Evolutionary conservation across 2,113 vertebrate genomes (phyloP).

Genomic region (Lamprotornis superbus): DNA sequence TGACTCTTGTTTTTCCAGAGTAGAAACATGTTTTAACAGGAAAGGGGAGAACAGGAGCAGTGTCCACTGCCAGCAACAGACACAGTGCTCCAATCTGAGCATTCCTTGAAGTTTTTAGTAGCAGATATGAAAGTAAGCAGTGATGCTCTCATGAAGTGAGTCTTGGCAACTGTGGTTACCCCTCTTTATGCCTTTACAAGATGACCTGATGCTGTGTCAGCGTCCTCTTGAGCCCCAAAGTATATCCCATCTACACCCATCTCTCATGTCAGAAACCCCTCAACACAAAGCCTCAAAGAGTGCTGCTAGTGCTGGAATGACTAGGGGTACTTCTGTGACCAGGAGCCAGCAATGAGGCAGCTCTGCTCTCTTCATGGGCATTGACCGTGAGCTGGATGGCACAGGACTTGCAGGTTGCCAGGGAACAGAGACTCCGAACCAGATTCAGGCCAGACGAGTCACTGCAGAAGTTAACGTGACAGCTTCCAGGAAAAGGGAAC

Average conservation of each 20-base stretch:
- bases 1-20: background rate
- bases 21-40: background rate
- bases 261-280: background rate
- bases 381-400: background rate
- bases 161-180: conserved; percentile 34
- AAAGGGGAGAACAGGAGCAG: conserved; percentile 14
- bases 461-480: conserved; percentile 29
- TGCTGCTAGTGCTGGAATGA: conserved; percentile 37
- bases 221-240: background rate
- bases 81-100: background rate
- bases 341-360: conserved; percentile 10
- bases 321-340: background rate
- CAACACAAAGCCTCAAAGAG: conserved; percentile 43
- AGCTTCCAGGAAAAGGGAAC: conserved; percentile 54
- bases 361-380: conserved; percentile 45
- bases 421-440: conserved; percentile 26
- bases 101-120: conserved; percentile 13
- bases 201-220: background rate
- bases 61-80: conserved; percentile 74
- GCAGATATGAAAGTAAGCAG: conserved; percentile 10
- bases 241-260: background rate
- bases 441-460: conserved; percentile 43
- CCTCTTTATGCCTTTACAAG: conserved; percentile 15
- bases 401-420: conserved; percentile 17
- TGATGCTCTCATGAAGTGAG: background rate